Base-by-base conservation (phyloP, 2,797 vertebrate genomes). In the Diplodus puntazzo region DNA sequence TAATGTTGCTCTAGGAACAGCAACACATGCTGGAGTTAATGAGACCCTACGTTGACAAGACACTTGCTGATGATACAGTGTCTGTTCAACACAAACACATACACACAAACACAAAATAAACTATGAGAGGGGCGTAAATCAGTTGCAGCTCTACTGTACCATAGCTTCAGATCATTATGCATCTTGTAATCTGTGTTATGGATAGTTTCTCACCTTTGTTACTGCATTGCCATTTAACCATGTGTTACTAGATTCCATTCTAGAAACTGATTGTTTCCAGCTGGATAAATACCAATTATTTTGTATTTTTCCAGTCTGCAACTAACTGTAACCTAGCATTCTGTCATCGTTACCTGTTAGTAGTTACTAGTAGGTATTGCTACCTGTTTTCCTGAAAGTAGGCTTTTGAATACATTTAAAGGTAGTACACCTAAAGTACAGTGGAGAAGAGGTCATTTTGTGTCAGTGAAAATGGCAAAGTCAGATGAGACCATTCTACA, bases 1-100 rank as follows among this genome's bases (percentile, higher is more conserved):
- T 89, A 69, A 82, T 77, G 88, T 92, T 93, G 87, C 87, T 86
- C 75, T 89, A 88, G 91, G 81, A 89, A 91, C 82, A 30, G 82
- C 74, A 81, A 89, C 85, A 89, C 86, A 92, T 93, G 91, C 82
- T 81, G 76, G 82, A 82, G 75, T 73, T 78, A 74, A 78, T 83
- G 76, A 79, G 64, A 66, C 34, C 23, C 34, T 65, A 52, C 57
- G 4, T 13, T 78, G 54, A 71, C 72, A 52, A 53, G 12, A 65
- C 16, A 61, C 23, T n/a, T 42, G 12, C 34, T 69, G 27, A 9
- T 69, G 27, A 9, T 34, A 50, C 55, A 42, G 46, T 20, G 52
- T 72, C 12, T 16, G 34, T 67, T 27, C 20, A 27, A 25, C 25
- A 3, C 25, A 25, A 2, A 25, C 25, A 25, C 30, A 30, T 3